Conservation (phyloP, 2,797 vertebrate species). For the Sebastes iracundus region DNA sequence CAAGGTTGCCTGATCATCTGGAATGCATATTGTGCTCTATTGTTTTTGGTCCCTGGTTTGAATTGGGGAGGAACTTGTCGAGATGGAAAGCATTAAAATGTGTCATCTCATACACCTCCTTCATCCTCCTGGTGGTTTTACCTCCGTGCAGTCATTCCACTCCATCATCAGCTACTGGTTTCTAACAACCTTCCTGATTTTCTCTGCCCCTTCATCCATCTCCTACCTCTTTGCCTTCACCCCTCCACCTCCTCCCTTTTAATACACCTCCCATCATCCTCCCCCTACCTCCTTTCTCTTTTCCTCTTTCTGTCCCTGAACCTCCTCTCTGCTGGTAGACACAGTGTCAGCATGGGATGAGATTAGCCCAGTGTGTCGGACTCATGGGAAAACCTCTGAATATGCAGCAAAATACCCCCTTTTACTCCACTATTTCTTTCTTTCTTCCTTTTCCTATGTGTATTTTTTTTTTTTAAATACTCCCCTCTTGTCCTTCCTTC, state of each 20-base stretch:
- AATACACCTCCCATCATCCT: conserved; percentile 6
- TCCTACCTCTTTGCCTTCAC: conserved; percentile 25
- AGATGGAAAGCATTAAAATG: conserved; percentile 11
- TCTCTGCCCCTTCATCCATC: conserved; percentile 31
- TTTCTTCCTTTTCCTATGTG: background rate
- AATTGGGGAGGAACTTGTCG: conserved; percentile 12
- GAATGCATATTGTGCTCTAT: background rate
- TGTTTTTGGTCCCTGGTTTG: background rate
- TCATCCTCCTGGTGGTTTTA: conserved; percentile 20
- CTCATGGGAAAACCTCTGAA: conserved; percentile 80
- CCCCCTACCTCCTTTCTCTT: background rate
- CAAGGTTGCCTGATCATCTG: conserved; percentile 22
- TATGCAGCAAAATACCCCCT: conserved; percentile 37
- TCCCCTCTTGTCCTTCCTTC: background rate
- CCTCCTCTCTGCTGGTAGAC: conserved; percentile 73
- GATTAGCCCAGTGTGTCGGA: conserved; percentile 66
- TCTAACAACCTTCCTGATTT: conserved; percentile 34
- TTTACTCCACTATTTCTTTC: conserved; percentile 1
- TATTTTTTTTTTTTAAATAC: background rate
- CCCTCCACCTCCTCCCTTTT: conserved; percentile 5
- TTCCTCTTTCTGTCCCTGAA: conserved; percentile 45
- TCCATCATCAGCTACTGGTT: conserved; percentile 36
- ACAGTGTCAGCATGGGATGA: conserved; percentile 77
- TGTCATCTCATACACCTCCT: conserved; percentile 18
- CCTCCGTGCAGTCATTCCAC: conserved; percentile 8